A percentile compares a stretch with the other conserved stretches of the same genome.
Evolutionary conservation across 2,888 invertebrate genomes (phyloP).

Genomic region (Spisula solida): DNA sequence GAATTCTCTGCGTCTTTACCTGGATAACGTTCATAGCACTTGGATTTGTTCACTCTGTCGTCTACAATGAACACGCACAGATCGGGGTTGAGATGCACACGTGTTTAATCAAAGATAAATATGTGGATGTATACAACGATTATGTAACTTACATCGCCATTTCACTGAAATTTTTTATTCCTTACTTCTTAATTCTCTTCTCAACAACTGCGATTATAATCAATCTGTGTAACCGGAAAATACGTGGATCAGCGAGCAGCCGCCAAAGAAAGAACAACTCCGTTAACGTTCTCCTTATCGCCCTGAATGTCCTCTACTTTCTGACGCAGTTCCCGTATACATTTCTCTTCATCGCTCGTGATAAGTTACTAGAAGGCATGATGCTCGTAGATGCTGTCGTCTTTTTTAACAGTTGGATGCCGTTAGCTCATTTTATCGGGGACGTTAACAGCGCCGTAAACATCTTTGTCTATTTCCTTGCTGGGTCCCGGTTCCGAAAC

Average conservation of each 20-base stretch:
- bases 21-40: not conserved
- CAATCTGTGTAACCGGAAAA: not conserved
- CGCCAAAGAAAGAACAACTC: not conserved
- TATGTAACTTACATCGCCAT: not conserved
- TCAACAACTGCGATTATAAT: not conserved
- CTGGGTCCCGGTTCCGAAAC: not conserved
- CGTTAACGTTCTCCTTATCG: not conserved
- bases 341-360: not conserved
- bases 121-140: not conserved
- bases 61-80: not conserved
- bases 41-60: not conserved
- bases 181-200: not conserved
- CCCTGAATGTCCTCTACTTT: not conserved
- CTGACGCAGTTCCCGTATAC: not conserved
- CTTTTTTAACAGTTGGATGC: not conserved
- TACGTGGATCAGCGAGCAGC: not conserved
- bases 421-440: not conserved
- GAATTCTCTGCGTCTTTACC: not conserved
- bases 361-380: not conserved
- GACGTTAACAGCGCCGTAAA: not conserved
- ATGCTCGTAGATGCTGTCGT: not conserved
- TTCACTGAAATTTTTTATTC: not conserved
- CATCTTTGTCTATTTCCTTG: conserved; percentile 1
- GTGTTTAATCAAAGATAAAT: not conserved
- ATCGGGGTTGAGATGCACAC: not conserved